Conservation (phyloP, 2,113 vertebrate genomes). For the Ranitomeya variabilis region DNA sequence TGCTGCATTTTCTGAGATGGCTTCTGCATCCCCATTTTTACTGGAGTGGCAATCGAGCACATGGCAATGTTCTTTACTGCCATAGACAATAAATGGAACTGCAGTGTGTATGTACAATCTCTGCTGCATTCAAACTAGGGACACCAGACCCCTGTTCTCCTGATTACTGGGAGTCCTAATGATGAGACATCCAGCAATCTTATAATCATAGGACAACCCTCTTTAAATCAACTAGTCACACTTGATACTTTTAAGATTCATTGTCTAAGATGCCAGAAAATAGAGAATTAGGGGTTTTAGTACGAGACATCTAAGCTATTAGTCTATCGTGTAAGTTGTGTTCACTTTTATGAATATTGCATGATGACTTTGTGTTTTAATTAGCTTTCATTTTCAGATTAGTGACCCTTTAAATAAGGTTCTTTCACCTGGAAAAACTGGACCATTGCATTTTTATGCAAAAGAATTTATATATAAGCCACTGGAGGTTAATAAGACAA, state of each 20-base stretch:
- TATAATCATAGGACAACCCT: too few species aligned
- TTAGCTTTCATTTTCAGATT: conserved; percentile 23
- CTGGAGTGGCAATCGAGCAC: too few species aligned
- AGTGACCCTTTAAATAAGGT: conserved; percentile 23
- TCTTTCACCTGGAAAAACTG: not conserved
- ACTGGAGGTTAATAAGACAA: conserved; percentile 32
- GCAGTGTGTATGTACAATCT: too few species aligned
- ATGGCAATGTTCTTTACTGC: too few species aligned
- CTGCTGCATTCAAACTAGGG: too few species aligned
- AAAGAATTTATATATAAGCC: conserved; percentile 3
- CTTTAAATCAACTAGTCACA: not conserved
- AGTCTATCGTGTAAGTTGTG: not conserved
- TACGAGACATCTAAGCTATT: not conserved
- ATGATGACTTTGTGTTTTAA: conserved; percentile 1
- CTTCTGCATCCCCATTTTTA: too few species aligned
- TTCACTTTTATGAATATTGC: not conserved
- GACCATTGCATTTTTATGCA: not conserved
- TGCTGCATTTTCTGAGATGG: too few species aligned
- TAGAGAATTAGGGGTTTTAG: not conserved
- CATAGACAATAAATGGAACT: too few species aligned
- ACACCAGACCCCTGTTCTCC: too few species aligned
- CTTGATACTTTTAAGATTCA: not conserved
- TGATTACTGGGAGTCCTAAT: too few species aligned
- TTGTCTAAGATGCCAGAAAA: not conserved
- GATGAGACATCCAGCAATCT: too few species aligned